Percentiles rank a stretch among this genome's conserved stretches.
These are phyloP conservation scores for Raphicerus campestris DNA, from an alignment of 2,113 vertebrate genomes.

Conservation along the genomic window DNA sequence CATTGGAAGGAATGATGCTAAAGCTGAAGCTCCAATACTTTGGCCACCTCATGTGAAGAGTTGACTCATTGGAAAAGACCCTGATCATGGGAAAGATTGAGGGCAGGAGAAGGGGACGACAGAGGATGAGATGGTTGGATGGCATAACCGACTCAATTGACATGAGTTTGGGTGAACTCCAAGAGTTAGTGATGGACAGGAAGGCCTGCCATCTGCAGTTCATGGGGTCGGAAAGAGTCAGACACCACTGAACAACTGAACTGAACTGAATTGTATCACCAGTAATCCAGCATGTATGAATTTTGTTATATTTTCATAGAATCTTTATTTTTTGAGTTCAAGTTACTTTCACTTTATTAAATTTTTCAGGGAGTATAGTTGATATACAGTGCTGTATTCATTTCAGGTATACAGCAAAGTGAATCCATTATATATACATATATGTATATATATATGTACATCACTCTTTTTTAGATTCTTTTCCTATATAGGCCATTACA, in stretches of 20 bases:
- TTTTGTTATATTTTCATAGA: background rate
- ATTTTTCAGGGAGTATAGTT: background rate
- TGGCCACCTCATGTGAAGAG: no score
- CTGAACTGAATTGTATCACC: background rate
- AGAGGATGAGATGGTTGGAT: no score
- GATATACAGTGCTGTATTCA: background rate
- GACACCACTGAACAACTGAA: no score
- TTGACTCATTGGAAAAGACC: no score
- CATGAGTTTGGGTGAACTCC: no score
- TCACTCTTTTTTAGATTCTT: background rate
- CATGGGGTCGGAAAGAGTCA: no score
- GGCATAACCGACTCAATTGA: rapidly evolving
- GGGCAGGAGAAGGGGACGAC: no score
- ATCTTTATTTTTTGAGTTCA: background rate
- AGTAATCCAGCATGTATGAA: rapidly evolving
- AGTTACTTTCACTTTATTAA: background rate
- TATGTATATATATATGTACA: background rate
- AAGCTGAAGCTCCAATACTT: no score
- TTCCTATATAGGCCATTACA: background rate
- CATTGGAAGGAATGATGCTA: no score
- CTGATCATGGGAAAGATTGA: no score
- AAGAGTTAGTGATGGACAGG: no score
- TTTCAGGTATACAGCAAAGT: background rate
- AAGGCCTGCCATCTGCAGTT: rapidly evolving
- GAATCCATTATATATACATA: background rate